Percentiles rank a stretch among this genome's conserved stretches.
Evolutionary conservation across 2,797 vertebrate genomes (phyloP).

Genomic region (Ctenosaura bakeri): DNA sequence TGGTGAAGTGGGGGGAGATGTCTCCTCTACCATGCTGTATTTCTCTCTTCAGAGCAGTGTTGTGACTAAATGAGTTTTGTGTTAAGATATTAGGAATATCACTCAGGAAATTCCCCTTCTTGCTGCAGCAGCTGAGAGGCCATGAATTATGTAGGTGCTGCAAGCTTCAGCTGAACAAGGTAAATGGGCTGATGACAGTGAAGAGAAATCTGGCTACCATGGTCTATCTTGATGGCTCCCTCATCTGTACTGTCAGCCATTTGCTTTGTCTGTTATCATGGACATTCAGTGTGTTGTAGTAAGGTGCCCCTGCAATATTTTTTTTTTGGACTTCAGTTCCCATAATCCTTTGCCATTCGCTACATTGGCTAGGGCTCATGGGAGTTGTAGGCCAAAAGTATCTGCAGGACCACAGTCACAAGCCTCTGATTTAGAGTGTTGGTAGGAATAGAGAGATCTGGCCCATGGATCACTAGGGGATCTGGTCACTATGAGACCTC

Average conservation of each 20-base stretch:
- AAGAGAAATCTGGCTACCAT: background rate
- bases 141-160: constrained; percentile 68
- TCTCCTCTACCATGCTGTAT: background rate
- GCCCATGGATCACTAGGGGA: background rate
- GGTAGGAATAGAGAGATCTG: background rate
- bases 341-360: too few relatives aligned
- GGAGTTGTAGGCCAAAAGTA: too few relatives aligned
- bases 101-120: constrained; percentile 62
- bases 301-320: too few relatives aligned
- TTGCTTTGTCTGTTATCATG: background rate
- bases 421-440: background rate
- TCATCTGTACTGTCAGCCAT: background rate
- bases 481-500: too few relatives aligned
- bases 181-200: constrained; percentile 19
- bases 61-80: constrained; percentile 70
- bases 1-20: background rate
- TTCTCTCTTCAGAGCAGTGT: constrained; percentile 55
- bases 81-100: constrained; percentile 64
- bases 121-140: accelerated
- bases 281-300: background rate
- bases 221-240: background rate
- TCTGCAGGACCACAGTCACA: too few relatives aligned
- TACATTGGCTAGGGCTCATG: too few relatives aligned
- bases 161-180: background rate
- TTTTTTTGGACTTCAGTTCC: too few relatives aligned